Conservation (phyloP, 2,797 vertebrate genomes). For the Epinephelus malabaricus region DNA sequence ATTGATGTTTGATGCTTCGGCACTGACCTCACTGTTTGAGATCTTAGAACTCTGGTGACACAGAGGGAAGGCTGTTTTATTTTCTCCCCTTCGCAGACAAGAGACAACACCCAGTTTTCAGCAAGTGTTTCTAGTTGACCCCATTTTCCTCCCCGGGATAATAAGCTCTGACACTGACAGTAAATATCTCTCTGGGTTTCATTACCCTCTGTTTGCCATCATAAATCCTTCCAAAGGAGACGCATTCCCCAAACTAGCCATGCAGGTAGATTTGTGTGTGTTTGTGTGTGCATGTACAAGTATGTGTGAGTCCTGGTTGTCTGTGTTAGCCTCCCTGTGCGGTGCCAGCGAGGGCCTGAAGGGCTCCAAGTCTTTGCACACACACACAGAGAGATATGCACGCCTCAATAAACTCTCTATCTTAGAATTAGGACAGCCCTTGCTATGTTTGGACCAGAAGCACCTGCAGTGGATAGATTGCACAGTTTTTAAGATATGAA, state of each 20-base stretch:
- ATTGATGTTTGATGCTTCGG: slow-evolving; percentile 55
- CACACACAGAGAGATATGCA: slow-evolving; percentile 18
- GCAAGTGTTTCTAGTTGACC: slow-evolving; percentile 77
- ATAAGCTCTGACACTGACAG: slow-evolving; percentile 75
- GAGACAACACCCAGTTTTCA: slow-evolving; percentile 77
- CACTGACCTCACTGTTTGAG: slow-evolving; percentile 71
- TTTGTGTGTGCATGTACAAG: slow-evolving; percentile 22
- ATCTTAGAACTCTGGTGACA: slow-evolving; percentile 54
- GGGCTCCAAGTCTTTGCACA: slow-evolving; percentile 26
- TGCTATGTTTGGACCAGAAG: slow-evolving; percentile 40
- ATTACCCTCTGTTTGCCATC: slow-evolving; percentile 80
- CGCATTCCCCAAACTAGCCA: slow-evolving; percentile 71
- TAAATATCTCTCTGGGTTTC: slow-evolving; percentile 81
- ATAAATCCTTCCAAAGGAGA: slow-evolving; percentile 76
- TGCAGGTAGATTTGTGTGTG: slow-evolving; percentile 67
- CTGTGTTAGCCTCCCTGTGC: slow-evolving; percentile 25
- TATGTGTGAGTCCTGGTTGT: slow-evolving; percentile 39
- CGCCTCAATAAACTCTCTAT: slow-evolving; percentile 52
- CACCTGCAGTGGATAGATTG: slow-evolving; percentile 51
- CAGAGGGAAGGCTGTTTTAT: slow-evolving; percentile 44
- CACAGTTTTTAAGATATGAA: slow-evolving; percentile 56
- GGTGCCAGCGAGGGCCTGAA: slow-evolving; percentile 35
- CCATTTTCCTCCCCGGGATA: slow-evolving; percentile 75
- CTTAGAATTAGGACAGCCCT: slow-evolving; percentile 54
- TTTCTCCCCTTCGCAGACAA: slow-evolving; percentile 30